Evolutionary conservation across 2,797 vertebrate genomes (phyloP).

Genomic region (Otolemur crassicaudatus): DNA sequence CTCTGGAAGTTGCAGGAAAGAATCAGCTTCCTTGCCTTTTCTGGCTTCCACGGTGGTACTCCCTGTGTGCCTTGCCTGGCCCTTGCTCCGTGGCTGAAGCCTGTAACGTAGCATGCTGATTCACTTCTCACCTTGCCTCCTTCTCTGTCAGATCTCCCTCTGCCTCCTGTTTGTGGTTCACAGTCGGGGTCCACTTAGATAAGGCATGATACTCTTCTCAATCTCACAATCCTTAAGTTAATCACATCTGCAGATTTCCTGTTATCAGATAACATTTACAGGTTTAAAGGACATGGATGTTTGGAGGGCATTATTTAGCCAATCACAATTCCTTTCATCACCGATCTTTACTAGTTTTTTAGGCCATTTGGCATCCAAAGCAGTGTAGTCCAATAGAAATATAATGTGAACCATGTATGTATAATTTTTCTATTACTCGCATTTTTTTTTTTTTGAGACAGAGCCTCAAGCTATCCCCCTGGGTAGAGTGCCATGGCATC

Average conservation of each 20-base stretch:
- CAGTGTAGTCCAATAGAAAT: neutral
- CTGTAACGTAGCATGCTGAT: neutral
- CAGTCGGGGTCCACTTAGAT: neutral
- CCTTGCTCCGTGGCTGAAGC: neutral
- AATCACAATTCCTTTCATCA: neutral
- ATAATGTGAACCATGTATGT: neutral
- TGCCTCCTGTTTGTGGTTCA: neutral
- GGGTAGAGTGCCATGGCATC: too few relatives aligned
- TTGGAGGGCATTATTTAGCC: neutral
- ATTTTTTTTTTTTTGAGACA: too few relatives aligned
- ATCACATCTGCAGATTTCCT: neutral
- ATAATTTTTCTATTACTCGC: neutral
- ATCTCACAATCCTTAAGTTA: neutral
- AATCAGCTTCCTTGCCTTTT: neutral
- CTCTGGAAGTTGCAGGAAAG: neutral
- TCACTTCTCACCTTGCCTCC: neutral
- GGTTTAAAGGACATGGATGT: neutral
- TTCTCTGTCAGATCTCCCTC: neutral
- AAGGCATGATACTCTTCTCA: neutral
- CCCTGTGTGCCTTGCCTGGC: neutral
- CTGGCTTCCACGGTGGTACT: neutral
- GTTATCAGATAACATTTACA: neutral
- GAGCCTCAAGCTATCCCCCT: too few relatives aligned
- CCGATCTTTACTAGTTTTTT: neutral
- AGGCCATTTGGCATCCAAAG: neutral